These are phyloP conservation scores for Tenebrio molitor DNA, from an alignment of 1,140 invertebrate species.

Conservation along the genomic window DNA sequence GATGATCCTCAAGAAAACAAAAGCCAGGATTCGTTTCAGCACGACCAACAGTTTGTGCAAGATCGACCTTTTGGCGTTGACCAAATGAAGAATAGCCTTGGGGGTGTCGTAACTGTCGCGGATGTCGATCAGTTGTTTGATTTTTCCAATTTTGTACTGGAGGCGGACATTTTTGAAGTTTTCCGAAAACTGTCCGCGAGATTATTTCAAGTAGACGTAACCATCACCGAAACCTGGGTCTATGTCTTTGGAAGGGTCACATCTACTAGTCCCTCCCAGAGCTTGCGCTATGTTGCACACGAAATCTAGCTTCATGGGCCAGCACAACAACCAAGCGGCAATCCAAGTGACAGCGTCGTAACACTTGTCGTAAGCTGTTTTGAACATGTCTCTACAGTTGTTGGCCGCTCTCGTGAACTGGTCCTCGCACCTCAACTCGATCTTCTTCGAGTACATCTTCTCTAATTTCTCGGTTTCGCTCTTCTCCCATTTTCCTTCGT, in stretches of 20 bases:
- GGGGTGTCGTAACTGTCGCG: conserved; percentile 68
- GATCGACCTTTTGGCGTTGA: conserved; percentile 70
- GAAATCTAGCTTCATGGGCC: conserved; percentile 79
- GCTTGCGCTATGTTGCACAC: conserved; percentile 75
- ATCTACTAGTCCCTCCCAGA: conserved; percentile 65
- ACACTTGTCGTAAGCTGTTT: conserved; percentile 72
- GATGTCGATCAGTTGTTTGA: conserved; percentile 65
- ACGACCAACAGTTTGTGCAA: conserved; percentile 70
- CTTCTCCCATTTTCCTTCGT: conserved; percentile 59
- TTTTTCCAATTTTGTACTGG: conserved; percentile 69
- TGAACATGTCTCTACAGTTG: conserved; percentile 73
- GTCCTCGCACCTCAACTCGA: conserved; percentile 74
- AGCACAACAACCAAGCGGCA: conserved; percentile 74
- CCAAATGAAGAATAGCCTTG: conserved; percentile 69
- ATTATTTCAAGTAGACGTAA: conserved; percentile 71
- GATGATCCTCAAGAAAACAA: conserved; percentile 76
- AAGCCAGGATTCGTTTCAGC: conserved; percentile 72
- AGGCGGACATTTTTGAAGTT: conserved; percentile 71
- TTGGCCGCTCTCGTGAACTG: conserved; percentile 69
- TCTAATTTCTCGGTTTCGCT: conserved; percentile 68
- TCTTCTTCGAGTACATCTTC: conserved; percentile 73
- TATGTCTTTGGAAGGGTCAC: conserved; percentile 72
- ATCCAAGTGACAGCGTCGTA: conserved; percentile 70
- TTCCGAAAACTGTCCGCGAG: conserved; percentile 65
- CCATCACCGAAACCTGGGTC: conserved; percentile 76